These are phyloP conservation scores for Eupithecia pulchellata DNA, from an alignment of 2,888 invertebrate species.

Conservation along the genomic window DNA sequence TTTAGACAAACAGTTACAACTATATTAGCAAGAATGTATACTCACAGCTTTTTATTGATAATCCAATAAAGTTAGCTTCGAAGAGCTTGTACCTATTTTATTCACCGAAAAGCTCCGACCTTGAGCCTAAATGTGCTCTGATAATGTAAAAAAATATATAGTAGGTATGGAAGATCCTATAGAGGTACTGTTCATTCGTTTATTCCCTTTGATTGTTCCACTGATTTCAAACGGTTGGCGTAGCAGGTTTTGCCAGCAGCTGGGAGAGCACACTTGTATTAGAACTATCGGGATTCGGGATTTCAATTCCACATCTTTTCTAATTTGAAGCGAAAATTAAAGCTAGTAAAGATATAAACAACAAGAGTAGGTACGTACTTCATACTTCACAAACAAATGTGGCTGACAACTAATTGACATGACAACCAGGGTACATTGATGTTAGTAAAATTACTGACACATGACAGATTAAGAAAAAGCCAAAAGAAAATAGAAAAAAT, in stretches of 20 bases:
- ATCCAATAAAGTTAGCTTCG: neutral
- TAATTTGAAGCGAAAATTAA: too few species aligned
- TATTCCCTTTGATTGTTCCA: neutral
- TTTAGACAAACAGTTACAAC: neutral
- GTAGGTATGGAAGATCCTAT: neutral
- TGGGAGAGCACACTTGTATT: neutral
- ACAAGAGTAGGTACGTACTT: too few species aligned
- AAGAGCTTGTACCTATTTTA: slow-evolving; percentile 1
- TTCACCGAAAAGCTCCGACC: neutral
- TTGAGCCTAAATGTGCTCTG: neutral
- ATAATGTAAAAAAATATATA: neutral
- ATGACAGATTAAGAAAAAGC: too few species aligned
- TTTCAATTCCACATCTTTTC: neutral
- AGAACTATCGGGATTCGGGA: neutral
- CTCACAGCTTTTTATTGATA: slow-evolving; percentile 3
- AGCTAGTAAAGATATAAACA: too few species aligned
- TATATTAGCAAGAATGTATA: neutral
- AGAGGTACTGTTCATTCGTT: neutral
- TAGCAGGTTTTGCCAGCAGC: neutral
- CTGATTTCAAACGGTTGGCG: neutral
- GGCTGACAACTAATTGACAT: neutral
- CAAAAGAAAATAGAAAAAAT: too few species aligned
- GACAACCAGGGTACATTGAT: neutral
- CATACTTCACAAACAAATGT: too few species aligned
- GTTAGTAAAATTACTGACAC: neutral